These are phyloP conservation scores for Labeo catla DNA, from an alignment of 2,113 vertebrate species.

Conservation along the genomic window DNA sequence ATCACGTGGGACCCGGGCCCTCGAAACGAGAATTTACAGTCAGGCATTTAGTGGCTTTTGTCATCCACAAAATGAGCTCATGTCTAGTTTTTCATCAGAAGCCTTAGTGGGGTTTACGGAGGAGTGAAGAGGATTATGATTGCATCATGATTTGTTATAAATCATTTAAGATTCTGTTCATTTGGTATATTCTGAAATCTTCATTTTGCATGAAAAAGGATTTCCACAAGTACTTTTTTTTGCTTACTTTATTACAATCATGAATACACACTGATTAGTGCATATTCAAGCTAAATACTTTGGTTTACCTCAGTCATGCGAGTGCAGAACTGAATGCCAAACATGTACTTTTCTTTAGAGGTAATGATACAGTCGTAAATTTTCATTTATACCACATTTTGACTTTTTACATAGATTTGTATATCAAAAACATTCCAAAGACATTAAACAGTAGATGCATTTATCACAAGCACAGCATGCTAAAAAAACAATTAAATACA, in stretches of 20 bases:
- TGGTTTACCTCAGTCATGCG: not conserved
- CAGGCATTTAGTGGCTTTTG: constrained; percentile 57
- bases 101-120: not conserved
- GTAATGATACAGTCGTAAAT: not conserved
- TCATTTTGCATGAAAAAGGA: not conserved
- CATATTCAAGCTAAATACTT: not conserved
- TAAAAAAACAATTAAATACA: not conserved
- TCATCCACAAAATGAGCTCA: constrained; percentile 56
- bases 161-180: not conserved
- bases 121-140: not conserved
- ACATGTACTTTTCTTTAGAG: not conserved
- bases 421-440: not conserved
- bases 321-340: not conserved
- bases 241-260: not conserved
- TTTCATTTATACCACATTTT: not conserved
- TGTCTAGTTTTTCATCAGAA: constrained; percentile 57
- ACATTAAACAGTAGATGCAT: not conserved
- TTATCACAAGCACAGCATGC: not conserved
- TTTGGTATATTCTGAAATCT: not conserved
- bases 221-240: not conserved
- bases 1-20: constrained; percentile 50
- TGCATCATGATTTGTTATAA: constrained; percentile 14
- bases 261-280: not conserved
- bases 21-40: constrained; percentile 50
- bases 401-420: not conserved